Conservation (phyloP, 2,888 invertebrate genomes). For the Pristionchus fissidentatus region DNA sequence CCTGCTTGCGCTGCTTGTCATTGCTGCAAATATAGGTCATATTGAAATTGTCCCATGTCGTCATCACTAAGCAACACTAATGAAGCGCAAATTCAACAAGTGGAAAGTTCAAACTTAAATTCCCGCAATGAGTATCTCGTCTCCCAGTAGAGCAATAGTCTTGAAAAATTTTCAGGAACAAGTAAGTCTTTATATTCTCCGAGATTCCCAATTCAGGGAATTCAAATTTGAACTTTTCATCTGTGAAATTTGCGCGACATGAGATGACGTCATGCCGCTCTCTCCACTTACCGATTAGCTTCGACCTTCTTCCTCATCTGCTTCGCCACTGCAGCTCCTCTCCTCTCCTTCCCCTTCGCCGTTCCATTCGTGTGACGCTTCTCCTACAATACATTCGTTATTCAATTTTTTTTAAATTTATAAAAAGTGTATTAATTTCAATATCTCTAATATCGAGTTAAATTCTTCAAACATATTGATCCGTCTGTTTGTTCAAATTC, state of each 20-base stretch:
- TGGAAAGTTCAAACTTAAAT: background rate
- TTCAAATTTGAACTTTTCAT: too few species aligned
- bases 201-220: too few species aligned
- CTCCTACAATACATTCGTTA: constrained; percentile 5
- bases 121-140: background rate
- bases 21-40: background rate
- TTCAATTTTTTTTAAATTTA: background rate
- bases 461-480: background rate
- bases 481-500: background rate
- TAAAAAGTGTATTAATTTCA: too few species aligned
- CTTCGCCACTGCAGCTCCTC: constrained; percentile 46
- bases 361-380: constrained; percentile 46
- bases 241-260: too few species aligned
- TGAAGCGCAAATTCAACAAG: too few species aligned
- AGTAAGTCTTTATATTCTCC: too few species aligned
- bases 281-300: background rate
- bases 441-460: background rate
- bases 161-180: too few species aligned
- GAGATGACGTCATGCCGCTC: background rate
- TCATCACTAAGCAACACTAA: too few species aligned
- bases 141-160: too few species aligned
- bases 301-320: constrained; percentile 48
- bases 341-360: constrained; percentile 47
- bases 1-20: constrained; percentile 46
- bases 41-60: too few species aligned